Evolutionary conservation across 1,140 invertebrate genomes (phyloP).

Genomic region (Drosophila ficusphila): DNA sequence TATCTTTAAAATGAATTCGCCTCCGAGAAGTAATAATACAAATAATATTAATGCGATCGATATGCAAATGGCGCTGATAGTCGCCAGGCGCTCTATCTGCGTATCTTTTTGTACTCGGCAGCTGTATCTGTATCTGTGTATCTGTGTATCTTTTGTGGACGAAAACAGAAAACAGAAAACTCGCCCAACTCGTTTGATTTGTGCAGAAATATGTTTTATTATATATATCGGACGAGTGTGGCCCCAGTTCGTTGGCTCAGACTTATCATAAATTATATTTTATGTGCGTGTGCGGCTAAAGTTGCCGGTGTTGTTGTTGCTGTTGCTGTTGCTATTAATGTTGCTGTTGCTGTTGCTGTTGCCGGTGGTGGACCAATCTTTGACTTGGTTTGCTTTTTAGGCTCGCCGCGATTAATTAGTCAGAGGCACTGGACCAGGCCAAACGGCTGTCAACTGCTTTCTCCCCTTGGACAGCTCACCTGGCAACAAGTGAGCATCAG

Average conservation of each 20-base stretch:
- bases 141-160: conserved; percentile 34
- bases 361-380: conserved; percentile 25
- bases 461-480: conserved; percentile 37
- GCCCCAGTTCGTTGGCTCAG: conserved; percentile 28
- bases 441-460: conserved; percentile 69
- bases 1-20: conserved; percentile 16
- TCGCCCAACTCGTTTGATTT: conserved; percentile 74
- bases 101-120: conserved; percentile 30
- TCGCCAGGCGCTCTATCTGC: conserved; percentile 37
- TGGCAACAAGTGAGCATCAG: conserved; percentile 65
- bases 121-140: conserved; percentile 21
- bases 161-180: conserved; percentile 47
- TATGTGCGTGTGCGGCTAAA: conserved; percentile 72
- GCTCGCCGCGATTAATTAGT: conserved; percentile 29
- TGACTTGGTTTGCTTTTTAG: conserved; percentile 55
- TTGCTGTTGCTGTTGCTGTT: not conserved
- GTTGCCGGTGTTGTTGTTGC: not conserved
- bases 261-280: conserved; percentile 80
- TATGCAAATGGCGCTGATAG: conserved; percentile 76
- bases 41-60: conserved; percentile 74
- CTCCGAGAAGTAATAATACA: conserved; percentile 56
- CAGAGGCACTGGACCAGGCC: conserved; percentile 44
- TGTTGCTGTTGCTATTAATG: not conserved
- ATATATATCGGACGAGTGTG: conserved; percentile 28
- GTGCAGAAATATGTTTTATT: conserved; percentile 82